Conservation (phyloP, 2,888 invertebrate species). For the Dromius quadrimaculatus region DNA sequence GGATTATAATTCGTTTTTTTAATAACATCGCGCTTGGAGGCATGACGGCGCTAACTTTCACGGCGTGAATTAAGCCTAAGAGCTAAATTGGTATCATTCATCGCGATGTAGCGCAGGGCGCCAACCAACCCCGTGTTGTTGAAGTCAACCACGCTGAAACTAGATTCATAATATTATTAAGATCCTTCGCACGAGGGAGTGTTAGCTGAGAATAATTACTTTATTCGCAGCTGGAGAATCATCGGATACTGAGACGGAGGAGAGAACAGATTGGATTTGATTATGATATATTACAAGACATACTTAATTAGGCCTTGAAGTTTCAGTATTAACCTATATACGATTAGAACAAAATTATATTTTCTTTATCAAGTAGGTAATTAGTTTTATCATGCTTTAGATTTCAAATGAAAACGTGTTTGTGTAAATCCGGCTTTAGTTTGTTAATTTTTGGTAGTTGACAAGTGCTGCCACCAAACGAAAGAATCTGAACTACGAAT, state of each 20-base stretch:
- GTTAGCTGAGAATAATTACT: slow-evolving; percentile 32
- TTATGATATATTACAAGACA: too few relatives aligned
- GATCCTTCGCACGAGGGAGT: slow-evolving; percentile 12
- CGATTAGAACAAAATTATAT: too few relatives aligned
- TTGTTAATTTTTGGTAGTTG: too few relatives aligned
- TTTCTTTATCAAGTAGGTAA: too few relatives aligned
- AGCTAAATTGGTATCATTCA: slow-evolving; percentile 43
- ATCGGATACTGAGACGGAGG: slow-evolving; percentile 38
- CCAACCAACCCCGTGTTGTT: not conserved
- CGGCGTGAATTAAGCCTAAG: slow-evolving; percentile 41
- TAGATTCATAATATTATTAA: slow-evolving; percentile 52
- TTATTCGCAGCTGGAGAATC: slow-evolving; percentile 46
- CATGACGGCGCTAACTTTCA: slow-evolving; percentile 40
- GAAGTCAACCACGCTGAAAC: slow-evolving; percentile 40
- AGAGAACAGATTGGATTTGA: slow-evolving; percentile 6
- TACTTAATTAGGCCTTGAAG: too few relatives aligned
- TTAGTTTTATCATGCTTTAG: too few relatives aligned
- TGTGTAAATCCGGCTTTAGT: too few relatives aligned
- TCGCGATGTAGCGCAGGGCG: slow-evolving; percentile 3
- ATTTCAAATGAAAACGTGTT: too few relatives aligned
- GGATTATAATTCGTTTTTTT: slow-evolving; percentile 37
- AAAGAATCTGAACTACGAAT: too few relatives aligned
- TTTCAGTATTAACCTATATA: too few relatives aligned
- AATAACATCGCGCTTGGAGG: slow-evolving; percentile 8
- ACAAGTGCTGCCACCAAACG: too few relatives aligned